Evolutionary conservation across 2,113 vertebrate genomes (phyloP), one percentile per base, ranked within the genome.

Genomic region (Hyperoodon ampullatus): DNA sequence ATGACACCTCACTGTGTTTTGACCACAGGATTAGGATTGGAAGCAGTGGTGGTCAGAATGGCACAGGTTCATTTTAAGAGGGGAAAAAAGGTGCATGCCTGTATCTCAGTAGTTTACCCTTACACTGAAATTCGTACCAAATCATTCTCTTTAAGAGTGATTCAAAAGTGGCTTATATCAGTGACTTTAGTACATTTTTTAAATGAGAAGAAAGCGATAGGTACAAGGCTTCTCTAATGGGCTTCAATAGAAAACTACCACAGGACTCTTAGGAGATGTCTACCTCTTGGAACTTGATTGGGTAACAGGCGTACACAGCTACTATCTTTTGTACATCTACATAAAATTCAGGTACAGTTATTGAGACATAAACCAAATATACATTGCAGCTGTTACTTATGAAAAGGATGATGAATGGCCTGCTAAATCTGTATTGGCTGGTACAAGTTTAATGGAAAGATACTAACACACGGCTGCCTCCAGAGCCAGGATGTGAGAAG

Each of bases 401-500:
- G 39, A 65, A 35, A 74, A 60, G 4, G n/a, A 55, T 28, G 15
- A 18, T 4, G 26, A 61, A 12, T 0, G 2, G 28, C 8, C 65
- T n/a, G n/a, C 12, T 9, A 26, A 68, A 26, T 70, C 16, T 39
- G 8, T 7, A 6, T 5, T 6, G 35, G 6, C 44, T 47, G 42
- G 50, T 35, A 13, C 30, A 14, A 24, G 61, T 21, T 39, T 50
- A 63, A 16, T 9, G 63, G 33, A 65, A 13, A 44, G 70, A 8
- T 2, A 13, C 3, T 30, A n/a, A 74, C 18, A 14, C 24, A 2
- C 0, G 0, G 6, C 71, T 12, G 35, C n/a, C 4, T 68, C 33
- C 47, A n/a, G 85, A 68, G 30, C 12, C 1, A 2, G 65, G 58
- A 7, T 44, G 5, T 16, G 3, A 13, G 15, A 7, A 4, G 30